phyloP scores from a whole-genome alignment of 2,113 vertebrate species.

The Notiomystis cincta region DNA sequence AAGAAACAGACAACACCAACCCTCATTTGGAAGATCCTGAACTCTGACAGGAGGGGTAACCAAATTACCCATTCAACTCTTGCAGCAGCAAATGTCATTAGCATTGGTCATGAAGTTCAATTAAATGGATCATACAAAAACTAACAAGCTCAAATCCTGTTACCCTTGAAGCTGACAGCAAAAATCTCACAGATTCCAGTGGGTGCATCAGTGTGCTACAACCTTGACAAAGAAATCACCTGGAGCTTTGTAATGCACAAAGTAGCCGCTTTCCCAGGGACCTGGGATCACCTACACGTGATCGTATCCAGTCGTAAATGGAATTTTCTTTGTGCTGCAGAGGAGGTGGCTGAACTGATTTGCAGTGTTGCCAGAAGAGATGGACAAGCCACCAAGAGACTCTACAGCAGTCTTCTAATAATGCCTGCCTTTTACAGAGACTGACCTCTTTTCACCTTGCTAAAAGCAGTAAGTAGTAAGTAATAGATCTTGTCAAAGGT shows the following conservation, averaged over 20 bases:
- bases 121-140: neutral
- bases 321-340: neutral
- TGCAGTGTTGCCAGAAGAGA: neutral
- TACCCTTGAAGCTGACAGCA: neutral
- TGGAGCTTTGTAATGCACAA: neutral
- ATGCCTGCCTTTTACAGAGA: constrained; percentile 1
- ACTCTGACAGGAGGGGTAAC: neutral
- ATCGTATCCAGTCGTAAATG: neutral
- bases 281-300: neutral
- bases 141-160: neutral
- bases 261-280: neutral
- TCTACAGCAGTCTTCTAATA: neutral
- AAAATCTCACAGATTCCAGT: neutral
- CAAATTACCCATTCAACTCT: neutral
- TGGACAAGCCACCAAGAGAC: neutral
- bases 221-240: neutral
- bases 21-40: neutral
- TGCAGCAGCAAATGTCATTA: neutral
- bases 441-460: constrained; percentile 40
- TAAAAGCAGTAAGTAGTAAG: constrained; percentile 57
- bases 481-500: constrained; percentile 66
- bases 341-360: neutral
- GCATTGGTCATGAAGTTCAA: neutral
- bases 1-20: neutral
- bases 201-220: neutral